A percentile compares a stretch with the other conserved stretches of the same genome.
phyloP scores from a whole-genome alignment of 2,888 invertebrate species.

The Petrophora chlorosata region DNA sequence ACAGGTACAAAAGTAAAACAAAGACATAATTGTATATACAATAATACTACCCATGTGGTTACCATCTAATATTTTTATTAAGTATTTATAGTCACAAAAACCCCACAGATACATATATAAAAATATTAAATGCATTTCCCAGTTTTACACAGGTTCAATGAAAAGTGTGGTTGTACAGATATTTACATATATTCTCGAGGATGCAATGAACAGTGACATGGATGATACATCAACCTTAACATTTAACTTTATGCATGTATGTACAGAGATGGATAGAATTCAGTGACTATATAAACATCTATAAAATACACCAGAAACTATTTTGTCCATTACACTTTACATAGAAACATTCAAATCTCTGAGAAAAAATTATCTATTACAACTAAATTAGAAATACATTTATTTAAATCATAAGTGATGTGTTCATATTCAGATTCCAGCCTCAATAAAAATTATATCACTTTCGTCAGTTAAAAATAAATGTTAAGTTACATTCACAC shows the following conservation, averaged over 20 bases:
- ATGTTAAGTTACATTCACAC: constrained; percentile 54
- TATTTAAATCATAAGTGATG: constrained; percentile 42
- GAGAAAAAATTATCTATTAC: constrained; percentile 28
- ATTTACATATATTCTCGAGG: constrained; percentile 61
- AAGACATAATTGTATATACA: no score
- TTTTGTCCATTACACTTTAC: constrained; percentile 50
- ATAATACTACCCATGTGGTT: constrained; percentile 31
- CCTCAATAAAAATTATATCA: constrained; percentile 73
- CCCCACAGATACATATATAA: constrained; percentile 73
- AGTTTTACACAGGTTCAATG: constrained; percentile 65
- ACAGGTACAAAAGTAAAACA: not conserved
- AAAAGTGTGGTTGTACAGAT: constrained; percentile 67
- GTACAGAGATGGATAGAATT: constrained; percentile 50
- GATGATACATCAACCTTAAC: constrained; percentile 58
- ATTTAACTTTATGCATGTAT: constrained; percentile 53
- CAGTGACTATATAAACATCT: constrained; percentile 57
- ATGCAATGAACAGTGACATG: constrained; percentile 50
- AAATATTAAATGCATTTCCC: constrained; percentile 78
- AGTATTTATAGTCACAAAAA: constrained; percentile 59
- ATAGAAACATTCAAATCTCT: constrained; percentile 37
- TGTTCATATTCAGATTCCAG: constrained; percentile 54
- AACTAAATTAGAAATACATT: constrained; percentile 25
- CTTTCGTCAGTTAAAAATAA: constrained; percentile 55
- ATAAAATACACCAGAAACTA: constrained; percentile 63
- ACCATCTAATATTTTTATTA: constrained; percentile 82